Evolutionary conservation across 2,797 vertebrate genomes (phyloP).

Genomic region (Pteropus rufus): DNA sequence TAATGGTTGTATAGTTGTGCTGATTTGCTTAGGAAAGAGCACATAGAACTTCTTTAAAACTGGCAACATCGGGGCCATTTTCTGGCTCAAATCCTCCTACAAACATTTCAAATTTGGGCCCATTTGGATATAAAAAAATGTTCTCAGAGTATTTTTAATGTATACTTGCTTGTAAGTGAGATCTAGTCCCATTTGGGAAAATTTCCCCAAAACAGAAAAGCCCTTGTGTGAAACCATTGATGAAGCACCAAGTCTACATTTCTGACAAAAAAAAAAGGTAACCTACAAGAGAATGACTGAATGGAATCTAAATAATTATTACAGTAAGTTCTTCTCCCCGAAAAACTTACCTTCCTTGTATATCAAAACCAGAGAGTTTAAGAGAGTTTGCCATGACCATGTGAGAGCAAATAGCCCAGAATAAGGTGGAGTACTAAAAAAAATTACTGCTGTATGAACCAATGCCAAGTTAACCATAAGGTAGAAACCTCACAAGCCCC

Average conservation of each 20-base stretch:
- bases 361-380: neutral
- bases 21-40: neutral
- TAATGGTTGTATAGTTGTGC: neutral
- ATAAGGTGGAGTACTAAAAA: neutral
- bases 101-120: neutral
- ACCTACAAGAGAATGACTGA: neutral
- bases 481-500: fast-evolving
- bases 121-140: neutral
- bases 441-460: neutral
- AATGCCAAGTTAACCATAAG: neutral
- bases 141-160: neutral
- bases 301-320: neutral
- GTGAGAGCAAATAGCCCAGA: neutral
- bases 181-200: neutral
- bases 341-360: neutral
- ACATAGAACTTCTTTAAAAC: neutral
- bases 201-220: neutral
- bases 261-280: neutral
- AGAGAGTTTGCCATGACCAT: neutral
- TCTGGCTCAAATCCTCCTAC: neutral
- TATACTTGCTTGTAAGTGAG: neutral
- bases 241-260: neutral
- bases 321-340: neutral
- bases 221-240: neutral
- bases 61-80: neutral